These are phyloP conservation scores for Cynocephalus volans DNA, from an alignment of 2,113 vertebrate species.

Conservation along the genomic window DNA sequence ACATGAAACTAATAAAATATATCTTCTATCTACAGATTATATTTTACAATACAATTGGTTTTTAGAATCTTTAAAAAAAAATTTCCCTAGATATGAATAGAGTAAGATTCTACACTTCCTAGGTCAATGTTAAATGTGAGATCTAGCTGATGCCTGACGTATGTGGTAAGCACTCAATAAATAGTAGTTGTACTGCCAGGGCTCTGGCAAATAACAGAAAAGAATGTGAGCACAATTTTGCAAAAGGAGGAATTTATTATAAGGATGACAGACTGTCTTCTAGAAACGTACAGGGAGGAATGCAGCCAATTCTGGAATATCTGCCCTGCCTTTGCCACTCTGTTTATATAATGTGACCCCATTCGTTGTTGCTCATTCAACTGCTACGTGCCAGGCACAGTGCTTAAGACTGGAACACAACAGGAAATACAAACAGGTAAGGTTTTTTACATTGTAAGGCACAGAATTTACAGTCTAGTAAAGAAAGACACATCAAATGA, in stretches of 20 bases:
- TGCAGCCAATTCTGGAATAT: not conserved
- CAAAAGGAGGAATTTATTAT: not conserved
- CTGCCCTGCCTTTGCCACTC: not conserved
- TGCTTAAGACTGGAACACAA: not conserved
- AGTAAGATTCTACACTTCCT: not conserved
- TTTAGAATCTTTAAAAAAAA: not conserved
- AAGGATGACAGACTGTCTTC: not conserved
- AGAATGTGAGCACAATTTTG: not conserved
- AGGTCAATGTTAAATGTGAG: not conserved
- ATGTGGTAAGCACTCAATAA: not conserved
- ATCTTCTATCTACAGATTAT: not conserved
- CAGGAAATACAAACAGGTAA: not conserved
- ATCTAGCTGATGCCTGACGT: not conserved
- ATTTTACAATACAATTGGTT: slow-evolving; percentile 2
- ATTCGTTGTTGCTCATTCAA: not conserved
- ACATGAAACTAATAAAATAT: not conserved
- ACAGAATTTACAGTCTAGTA: not conserved
- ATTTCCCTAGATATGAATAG: not conserved
- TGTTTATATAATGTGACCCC: not conserved
- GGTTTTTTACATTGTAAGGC: not conserved
- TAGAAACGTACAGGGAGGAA: slow-evolving; percentile 9
- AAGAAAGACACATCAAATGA: slow-evolving; percentile 1
- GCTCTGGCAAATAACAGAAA: not conserved
- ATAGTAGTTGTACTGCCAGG: not conserved
- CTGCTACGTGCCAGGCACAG: not conserved